phyloP scores from a whole-genome alignment of 2,113 vertebrate genomes.

The Daphoenositta chrysoptera region DNA sequence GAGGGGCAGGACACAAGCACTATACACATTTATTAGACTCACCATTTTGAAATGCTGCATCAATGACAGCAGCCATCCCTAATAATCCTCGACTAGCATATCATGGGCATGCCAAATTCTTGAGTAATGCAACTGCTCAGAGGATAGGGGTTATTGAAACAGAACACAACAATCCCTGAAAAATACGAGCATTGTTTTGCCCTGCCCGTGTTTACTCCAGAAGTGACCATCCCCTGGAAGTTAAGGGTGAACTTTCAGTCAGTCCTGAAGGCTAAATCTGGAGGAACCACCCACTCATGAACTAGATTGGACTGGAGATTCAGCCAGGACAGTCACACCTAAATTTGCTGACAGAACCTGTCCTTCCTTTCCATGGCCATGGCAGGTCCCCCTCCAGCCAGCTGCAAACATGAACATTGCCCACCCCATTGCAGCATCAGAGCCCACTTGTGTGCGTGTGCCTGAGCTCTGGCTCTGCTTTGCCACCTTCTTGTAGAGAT shows the following conservation, averaged over 20 bases:
- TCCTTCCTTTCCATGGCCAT: accelerated
- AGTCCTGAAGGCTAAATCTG: neutral
- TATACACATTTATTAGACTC: accelerated
- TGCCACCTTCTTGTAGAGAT: neutral
- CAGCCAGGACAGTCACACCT: neutral
- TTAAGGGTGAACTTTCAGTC: neutral
- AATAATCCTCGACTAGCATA: neutral
- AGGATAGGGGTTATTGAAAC: neutral
- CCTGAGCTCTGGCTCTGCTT: neutral
- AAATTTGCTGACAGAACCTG: neutral
- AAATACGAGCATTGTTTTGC: neutral
- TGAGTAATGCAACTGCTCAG: neutral
- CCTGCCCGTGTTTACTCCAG: neutral
- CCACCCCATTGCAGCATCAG: accelerated
- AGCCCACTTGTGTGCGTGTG: accelerated
- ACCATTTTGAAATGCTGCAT: neutral
- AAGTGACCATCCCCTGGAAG: neutral
- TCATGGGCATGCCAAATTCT: neutral
- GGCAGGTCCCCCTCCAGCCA: too few relatives aligned
- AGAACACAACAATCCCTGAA: neutral
- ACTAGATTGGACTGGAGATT: neutral
- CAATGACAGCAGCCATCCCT: neutral
- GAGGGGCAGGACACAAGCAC: neutral
- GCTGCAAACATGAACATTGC: neutral
- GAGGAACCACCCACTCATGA: neutral